Base-by-base conservation (phyloP, 2,888 invertebrate genomes). In the Callimorpha dominula region DNA sequence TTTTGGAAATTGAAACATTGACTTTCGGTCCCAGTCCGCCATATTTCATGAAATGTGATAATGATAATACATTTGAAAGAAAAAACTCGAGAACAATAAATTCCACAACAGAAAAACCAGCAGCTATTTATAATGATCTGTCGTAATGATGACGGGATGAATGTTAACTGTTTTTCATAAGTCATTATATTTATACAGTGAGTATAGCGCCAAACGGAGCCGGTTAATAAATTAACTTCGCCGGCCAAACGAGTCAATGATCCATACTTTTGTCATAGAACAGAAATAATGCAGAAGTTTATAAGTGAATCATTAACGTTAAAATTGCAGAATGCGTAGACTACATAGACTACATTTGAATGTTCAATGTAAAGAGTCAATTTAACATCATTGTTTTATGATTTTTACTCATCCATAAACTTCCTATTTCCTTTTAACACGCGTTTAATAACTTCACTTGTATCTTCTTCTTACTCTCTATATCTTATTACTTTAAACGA, bases 161-260 rank as follows among this genome's bases (percentile, higher is more conserved):
- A 74, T 74, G 66, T 77, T 75, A 69, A 79, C 76, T 11, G 66
- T 72, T 82, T 81, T 83, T 81, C 81, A 76, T 79, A 83, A 75
- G 73, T 81, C 77, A 78, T 82, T 81, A 81, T 77, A 78, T 79
- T 78, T 82, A 77, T 79, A 81, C 74, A 78, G 67, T 43, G 68
- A 72, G 73, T 73, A 81, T 78, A 82, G 71, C 72, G 46, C 72
- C 60, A 68, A 72, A 60, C 62, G 68, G 50, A 70, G 68, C 66
- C 69, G 63, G 73, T 81, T 74, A 75, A 84, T 84, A 83, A 85
- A 84, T 85, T 84, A 73, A 78, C 77, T 80, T 81, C 63, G 66
- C 20, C 68, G 63, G 60, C 76, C 75, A 72, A 79, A 78, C 78
- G 71, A 81, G 84, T 77, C 78, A 77, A 83, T 81, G 82, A 78